Conservation (phyloP, 2,888 invertebrate species). For the Drosophila anomelani region DNA sequence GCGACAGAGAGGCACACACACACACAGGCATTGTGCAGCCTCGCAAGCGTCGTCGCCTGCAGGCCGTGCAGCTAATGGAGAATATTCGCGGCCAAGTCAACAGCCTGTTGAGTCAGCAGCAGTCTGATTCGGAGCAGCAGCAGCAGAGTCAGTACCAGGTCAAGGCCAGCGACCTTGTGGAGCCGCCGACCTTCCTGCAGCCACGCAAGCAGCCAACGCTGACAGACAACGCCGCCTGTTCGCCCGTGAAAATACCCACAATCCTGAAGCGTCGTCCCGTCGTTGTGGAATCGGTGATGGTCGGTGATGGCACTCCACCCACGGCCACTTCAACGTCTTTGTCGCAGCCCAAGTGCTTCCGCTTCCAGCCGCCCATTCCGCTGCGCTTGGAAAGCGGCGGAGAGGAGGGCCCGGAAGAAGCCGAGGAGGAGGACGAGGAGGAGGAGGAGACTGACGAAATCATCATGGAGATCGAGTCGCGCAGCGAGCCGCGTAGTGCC, state of each 20-base stretch:
- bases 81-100: slow-evolving; percentile 4
- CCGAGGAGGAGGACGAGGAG: not conserved
- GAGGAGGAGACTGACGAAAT: slow-evolving; percentile 59
- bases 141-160: not conserved
- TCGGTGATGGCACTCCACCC: not conserved
- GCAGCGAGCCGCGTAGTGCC: slow-evolving; percentile 28
- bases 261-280: slow-evolving; percentile 38
- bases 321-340: slow-evolving; percentile 5
- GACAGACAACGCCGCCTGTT: not conserved
- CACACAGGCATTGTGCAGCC: slow-evolving; percentile 7
- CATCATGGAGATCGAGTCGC: slow-evolving; percentile 52
- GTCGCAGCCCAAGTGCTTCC: slow-evolving; percentile 15
- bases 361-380: slow-evolving; percentile 46
- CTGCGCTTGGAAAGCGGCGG: slow-evolving; percentile 7
- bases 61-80: slow-evolving; percentile 29
- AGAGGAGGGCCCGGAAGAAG: not conserved
- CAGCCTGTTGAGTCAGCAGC: slow-evolving; percentile 1
- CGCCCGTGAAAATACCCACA: not conserved
- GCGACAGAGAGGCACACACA: not conserved
- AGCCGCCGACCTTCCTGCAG: slow-evolving; percentile 42
- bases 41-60: slow-evolving; percentile 46
- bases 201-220: not conserved
- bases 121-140: not conserved
- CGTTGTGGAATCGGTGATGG: not conserved
- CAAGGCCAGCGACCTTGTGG: slow-evolving; percentile 22